Conservation (phyloP, 2,797 vertebrate species). For the Acomys russatus region DNA sequence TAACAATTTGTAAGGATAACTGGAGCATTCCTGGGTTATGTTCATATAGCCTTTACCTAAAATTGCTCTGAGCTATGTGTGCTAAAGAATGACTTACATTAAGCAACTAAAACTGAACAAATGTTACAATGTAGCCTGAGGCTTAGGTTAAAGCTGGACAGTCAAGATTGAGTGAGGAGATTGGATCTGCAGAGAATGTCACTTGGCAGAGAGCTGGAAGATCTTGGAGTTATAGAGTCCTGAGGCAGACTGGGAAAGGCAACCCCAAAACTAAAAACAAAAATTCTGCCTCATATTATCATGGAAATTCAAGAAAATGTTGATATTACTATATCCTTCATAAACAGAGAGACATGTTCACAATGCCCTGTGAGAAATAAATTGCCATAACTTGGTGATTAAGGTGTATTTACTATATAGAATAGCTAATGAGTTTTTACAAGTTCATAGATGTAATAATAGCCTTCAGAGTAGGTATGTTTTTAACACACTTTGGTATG, state of each 20-base stretch:
- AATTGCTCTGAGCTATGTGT: conserved; percentile 46
- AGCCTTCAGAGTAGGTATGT: not conserved
- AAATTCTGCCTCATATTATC: not conserved
- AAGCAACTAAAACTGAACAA: conserved; percentile 14
- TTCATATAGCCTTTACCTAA: conserved; percentile 53
- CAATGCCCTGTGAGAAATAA: not conserved
- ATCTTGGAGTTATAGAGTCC: conserved; percentile 57
- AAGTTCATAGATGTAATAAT: not conserved
- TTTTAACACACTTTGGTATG: not conserved
- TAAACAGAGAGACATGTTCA: not conserved
- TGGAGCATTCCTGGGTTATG: conserved; percentile 51
- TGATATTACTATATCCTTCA: conserved; percentile 3
- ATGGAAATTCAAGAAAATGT: not conserved
- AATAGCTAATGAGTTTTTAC: not conserved
- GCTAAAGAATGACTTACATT: conserved; percentile 58
- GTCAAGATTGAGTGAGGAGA: conserved; percentile 64
- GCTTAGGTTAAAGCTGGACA: conserved; percentile 74
- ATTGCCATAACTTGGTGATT: not conserved
- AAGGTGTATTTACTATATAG: not conserved
- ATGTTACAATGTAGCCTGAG: not conserved
- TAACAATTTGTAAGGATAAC: conserved; percentile 51
- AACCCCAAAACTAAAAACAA: conserved; percentile 13
- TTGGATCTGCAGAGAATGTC: not conserved
- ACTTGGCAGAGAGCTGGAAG: conserved; percentile 44
- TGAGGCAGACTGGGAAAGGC: conserved; percentile 10